Base-by-base conservation (phyloP, 2,888 invertebrate genomes). In the Allolobophora icterica region DNA sequence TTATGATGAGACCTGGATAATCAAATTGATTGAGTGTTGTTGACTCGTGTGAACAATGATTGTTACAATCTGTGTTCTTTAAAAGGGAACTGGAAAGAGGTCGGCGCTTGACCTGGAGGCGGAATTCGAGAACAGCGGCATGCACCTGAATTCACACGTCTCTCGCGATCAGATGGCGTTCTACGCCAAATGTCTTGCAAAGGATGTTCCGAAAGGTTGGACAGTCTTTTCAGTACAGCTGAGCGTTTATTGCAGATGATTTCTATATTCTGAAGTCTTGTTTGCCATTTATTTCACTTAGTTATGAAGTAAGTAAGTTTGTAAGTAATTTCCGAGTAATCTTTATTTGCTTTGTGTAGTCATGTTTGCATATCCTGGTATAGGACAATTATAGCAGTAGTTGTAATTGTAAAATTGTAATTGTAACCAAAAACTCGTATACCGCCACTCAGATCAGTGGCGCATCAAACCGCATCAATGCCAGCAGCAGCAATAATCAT, bases 21-120 rank as follows among this genome's bases (percentile, higher is more conserved):
- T 24, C 52, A 24, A 13, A 45, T 45, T 91, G 21, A 89, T 33
- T 42, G 21, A 30, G 3, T 34, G n/a, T 83, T 38, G 13, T 24
- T 38, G 42, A n/a, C 84, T 90, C 87, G 11, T 90, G 45, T 33
- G 30, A 58, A 17, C 19, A 52, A 34, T 89, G 21, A 84, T 33
- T 35, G 33, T n/a, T 84, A 40, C 35, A n/a, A 15, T 35, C 19
- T 24, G 13, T 42, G 58, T 17, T 30, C 38, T n/a, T 58, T 38
- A n/a, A 71, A 21, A 91, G 91, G 91, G 91, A 35, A 91, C 91
- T 38, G 40, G 83, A n/a, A 91, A 90, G 90, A 89, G 83, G 35
- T 89, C 91, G 19, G 84, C 84, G n/a, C 34, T 71, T 40, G 90
- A 91, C 45, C 89, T 91, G 33, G 91, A 91, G 38, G 6, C 24